phyloP scores from a whole-genome alignment of 2,888 invertebrate species.

The Chaetoderma sp. region DNA sequence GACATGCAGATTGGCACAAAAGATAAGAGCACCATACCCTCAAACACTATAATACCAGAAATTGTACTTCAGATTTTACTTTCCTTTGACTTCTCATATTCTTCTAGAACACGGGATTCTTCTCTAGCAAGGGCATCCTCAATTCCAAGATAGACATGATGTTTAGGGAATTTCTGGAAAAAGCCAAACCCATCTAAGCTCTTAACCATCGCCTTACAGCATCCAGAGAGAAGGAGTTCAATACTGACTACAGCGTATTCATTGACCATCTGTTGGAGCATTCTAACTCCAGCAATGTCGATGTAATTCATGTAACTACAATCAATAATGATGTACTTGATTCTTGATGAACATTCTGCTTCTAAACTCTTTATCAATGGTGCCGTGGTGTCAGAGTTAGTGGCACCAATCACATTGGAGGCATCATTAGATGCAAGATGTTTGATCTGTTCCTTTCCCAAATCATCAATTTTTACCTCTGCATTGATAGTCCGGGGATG shows the following conservation, averaged over 20 bases:
- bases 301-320: constrained; percentile 57
- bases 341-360: not conserved
- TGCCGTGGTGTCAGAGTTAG: not conserved
- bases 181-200: constrained; percentile 44
- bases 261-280: constrained; percentile 43
- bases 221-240: constrained; percentile 45
- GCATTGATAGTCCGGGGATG: constrained; percentile 52
- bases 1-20: no score
- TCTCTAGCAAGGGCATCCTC: no score
- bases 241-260: constrained; percentile 42
- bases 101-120: no score
- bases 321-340: constrained; percentile 50
- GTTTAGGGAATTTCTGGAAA: no score
- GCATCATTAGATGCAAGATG: not conserved
- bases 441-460: constrained; percentile 49
- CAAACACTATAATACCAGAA: no score
- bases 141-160: no score
- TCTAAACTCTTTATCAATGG: not conserved
- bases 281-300: constrained; percentile 53
- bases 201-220: constrained; percentile 39
- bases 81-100: no score
- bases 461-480: constrained; percentile 40
- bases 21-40: no score
- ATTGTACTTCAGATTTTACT: no score
- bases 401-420: not conserved